phyloP scores from a whole-genome alignment of 1,140 invertebrate species.

The Rhagoletis zephyria region DNA sequence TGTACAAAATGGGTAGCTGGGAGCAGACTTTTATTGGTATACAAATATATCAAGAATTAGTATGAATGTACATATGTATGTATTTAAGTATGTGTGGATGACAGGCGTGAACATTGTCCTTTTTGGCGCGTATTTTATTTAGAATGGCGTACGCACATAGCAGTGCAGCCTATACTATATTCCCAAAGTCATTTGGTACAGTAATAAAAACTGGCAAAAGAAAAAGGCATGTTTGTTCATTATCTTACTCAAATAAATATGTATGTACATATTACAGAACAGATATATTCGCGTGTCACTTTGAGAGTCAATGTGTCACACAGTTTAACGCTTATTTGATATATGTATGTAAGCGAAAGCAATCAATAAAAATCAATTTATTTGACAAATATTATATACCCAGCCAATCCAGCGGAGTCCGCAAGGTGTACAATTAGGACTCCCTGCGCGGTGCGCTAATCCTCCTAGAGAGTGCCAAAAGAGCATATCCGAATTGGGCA shows the following conservation, averaged over 20 bases:
- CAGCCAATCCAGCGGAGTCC: no score
- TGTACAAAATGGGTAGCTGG: neutral
- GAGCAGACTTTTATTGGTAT: constrained; percentile 1
- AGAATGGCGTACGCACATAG: neutral
- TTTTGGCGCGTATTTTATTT: neutral
- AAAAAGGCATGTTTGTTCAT: neutral
- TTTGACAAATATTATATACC: neutral
- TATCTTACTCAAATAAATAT: neutral
- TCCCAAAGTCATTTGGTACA: constrained; percentile 1
- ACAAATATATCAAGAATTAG: neutral
- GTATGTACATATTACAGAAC: neutral
- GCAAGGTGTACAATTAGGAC: no score
- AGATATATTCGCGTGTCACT: neutral
- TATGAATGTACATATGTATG: neutral
- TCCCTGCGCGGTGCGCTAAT: no score
- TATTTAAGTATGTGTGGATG: neutral
- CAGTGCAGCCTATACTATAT: neutral
- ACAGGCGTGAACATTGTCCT: neutral
- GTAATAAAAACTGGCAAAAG: neutral
- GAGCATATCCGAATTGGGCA: no score
- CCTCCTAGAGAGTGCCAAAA: no score
- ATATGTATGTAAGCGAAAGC: neutral
- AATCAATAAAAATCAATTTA: constrained; percentile 55
- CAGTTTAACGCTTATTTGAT: constrained; percentile 29
- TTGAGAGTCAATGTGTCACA: constrained; percentile 15